Conservation (phyloP, 2,888 invertebrate genomes). For the Chrysolina americana region DNA sequence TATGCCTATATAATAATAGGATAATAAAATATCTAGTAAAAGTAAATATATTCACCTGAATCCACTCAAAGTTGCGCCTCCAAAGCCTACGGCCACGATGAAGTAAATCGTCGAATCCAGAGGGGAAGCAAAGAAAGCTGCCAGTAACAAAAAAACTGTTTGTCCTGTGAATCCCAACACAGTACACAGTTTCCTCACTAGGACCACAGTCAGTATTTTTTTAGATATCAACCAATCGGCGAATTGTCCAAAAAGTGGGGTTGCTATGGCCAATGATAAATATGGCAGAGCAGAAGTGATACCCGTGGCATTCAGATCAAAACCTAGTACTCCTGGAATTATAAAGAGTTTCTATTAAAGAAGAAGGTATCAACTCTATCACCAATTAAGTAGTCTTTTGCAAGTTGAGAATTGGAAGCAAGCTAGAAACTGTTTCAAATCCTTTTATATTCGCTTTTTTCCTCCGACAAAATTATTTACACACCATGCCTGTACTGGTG, state of each 20-base stretch:
- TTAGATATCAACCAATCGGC: conserved; percentile 83
- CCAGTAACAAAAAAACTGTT: conserved; percentile 87
- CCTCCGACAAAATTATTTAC: too few relatives aligned
- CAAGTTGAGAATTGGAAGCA: too few relatives aligned
- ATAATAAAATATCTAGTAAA: too few relatives aligned
- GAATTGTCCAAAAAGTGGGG: conserved; percentile 85
- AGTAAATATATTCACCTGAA: conserved; percentile 22
- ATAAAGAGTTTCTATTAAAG: too few relatives aligned
- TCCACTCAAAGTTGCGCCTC: conserved; percentile 32
- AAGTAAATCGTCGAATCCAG: conserved; percentile 32
- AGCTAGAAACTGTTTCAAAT: too few relatives aligned
- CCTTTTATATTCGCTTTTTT: too few relatives aligned
- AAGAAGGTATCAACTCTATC: too few relatives aligned
- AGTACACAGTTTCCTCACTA: conserved; percentile 78
- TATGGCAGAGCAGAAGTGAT: conserved; percentile 90
- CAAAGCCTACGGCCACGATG: conserved; percentile 25
- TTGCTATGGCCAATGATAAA: conserved; percentile 85
- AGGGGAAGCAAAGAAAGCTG: conserved; percentile 82
- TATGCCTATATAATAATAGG: too few relatives aligned
- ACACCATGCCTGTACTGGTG: too few relatives aligned
- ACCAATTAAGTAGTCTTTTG: too few relatives aligned
- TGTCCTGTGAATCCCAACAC: conserved; percentile 82
- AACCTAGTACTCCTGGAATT: conserved; percentile 77
- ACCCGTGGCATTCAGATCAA: conserved; percentile 84
- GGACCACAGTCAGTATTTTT: conserved; percentile 79